Evolutionary conservation across 1,140 invertebrate genomes (phyloP), one percentile per base, ranked within the genome.

Genomic region (Trichonephila clavipes): DNA sequence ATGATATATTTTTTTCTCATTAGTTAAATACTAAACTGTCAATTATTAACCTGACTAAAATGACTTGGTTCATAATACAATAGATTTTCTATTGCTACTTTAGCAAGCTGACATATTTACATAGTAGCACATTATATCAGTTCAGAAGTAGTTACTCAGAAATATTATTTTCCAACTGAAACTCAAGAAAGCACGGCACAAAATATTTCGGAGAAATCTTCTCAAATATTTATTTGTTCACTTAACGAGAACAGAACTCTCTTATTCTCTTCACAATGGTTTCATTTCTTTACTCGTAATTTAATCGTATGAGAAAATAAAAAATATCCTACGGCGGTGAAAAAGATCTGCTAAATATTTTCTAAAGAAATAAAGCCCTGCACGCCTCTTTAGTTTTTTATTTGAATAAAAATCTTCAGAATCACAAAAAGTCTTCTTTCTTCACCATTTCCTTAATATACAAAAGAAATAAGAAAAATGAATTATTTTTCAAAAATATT

Each of bases 321-420:
- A 77, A 77, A 12, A 77, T 40, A 77, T 34, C 18, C 34, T 34
- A 28, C 7, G 72, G 34, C 18, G 40, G 34, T 40, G 72, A 40
- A 77, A 77, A 77, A 77, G 18, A 28, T 28, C 28, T 28, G 24
- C 69, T 77, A 77, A 77, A 34, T 77, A 77, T 34, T 77, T 69
- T 77, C 72, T 19, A 77, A 77, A 77, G 72, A 77, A 77, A 77
- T 77, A 40, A 72, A 40, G 34, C 72, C 72, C 34, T 77, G 18
- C 34, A 18, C 72, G 12, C 72, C 72, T 34, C 72, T 34, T 77
- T 16, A 40, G 72, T 7, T 77, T 77, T 34, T 77, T 77, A 77
- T 77, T 40, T 40, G 72, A 77, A 77, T 77, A 16, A 77, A 77
- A 77, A 40, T 24, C 62, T 64, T 19, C 14, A 21, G 28, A 18